A percentile compares a stretch with the other conserved stretches of the same genome.
phyloP scores from a whole-genome alignment of 2,113 vertebrate genomes.

The Rhinolophus sinicus region DNA sequence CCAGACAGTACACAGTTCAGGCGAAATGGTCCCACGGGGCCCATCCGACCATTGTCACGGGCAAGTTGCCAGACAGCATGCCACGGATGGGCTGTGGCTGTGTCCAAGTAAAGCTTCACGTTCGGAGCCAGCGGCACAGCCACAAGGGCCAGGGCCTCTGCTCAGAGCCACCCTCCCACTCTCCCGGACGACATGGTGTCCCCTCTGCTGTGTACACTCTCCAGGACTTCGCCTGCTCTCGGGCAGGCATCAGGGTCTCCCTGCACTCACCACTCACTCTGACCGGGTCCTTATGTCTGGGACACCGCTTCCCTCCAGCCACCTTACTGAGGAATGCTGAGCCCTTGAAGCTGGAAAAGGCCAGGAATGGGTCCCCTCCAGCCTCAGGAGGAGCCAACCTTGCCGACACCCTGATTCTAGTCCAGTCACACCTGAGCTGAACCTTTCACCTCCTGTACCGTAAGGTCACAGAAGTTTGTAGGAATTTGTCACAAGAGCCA shows the following conservation, averaged over 20 bases:
- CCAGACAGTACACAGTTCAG: not conserved
- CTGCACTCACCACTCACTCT: not conserved
- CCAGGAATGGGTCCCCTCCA: not conserved
- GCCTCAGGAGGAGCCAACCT: not conserved
- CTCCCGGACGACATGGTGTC: not conserved
- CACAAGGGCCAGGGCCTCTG: not conserved
- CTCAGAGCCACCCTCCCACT: not conserved
- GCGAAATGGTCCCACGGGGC: not conserved
- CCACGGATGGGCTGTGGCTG: rapidly evolving
- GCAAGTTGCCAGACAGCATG: not conserved
- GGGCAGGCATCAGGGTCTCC: not conserved
- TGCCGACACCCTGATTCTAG: not conserved
- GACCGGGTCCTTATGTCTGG: not conserved
- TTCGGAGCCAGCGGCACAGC: too few relatives aligned
- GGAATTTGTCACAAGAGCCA: not conserved
- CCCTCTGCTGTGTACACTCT: too few relatives aligned
- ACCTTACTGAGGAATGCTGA: not conserved
- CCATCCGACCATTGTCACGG: not conserved
- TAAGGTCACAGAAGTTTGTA: not conserved
- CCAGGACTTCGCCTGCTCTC: not conserved
- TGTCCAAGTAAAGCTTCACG: not conserved
- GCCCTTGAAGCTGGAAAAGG: not conserved
- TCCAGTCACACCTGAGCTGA: not conserved
- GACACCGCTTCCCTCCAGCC: not conserved
- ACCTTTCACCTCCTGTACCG: not conserved